phyloP scores from a whole-genome alignment of 2,113 vertebrate genomes.

The Manacus vitellinus region DNA sequence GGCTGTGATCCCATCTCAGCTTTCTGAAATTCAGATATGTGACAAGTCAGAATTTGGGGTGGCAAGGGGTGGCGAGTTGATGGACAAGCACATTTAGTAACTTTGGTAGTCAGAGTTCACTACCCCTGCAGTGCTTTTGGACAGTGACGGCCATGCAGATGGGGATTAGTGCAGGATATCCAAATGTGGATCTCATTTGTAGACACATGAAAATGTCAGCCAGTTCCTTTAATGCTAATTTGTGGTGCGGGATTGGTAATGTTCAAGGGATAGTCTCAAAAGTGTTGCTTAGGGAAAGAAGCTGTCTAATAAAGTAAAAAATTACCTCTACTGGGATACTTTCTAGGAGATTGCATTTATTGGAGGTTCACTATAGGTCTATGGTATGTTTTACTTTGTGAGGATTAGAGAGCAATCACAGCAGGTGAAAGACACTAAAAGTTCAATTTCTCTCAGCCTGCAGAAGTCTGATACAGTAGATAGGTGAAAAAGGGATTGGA shows the following conservation, averaged over 20 bases:
- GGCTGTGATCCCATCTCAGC: neutral
- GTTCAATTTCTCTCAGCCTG: neutral
- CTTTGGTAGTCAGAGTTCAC: neutral
- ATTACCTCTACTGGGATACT: neutral
- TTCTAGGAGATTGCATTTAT: neutral
- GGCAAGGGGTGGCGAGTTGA: accelerated
- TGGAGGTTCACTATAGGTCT: neutral
- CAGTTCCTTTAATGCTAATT: neutral
- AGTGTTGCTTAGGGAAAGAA: neutral
- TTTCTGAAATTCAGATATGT: neutral
- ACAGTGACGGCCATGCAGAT: neutral
- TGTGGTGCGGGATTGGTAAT: neutral
- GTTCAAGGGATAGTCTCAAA: neutral
- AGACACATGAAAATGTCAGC: neutral
- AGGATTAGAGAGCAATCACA: neutral
- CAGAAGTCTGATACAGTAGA: neutral
- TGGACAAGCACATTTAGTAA: neutral
- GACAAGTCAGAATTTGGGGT: neutral
- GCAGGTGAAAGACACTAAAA: neutral
- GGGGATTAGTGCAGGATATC: neutral
- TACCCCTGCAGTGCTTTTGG: neutral
- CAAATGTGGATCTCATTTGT: neutral
- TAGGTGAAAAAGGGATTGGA: neutral
- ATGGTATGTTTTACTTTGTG: neutral
- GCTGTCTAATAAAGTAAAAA: neutral